Percentiles rank a stretch among this genome's conserved stretches.
These are phyloP conservation scores for Enteromius thamalakanensis DNA, from an alignment of 2,797 vertebrate genomes.

Conservation along the genomic window DNA sequence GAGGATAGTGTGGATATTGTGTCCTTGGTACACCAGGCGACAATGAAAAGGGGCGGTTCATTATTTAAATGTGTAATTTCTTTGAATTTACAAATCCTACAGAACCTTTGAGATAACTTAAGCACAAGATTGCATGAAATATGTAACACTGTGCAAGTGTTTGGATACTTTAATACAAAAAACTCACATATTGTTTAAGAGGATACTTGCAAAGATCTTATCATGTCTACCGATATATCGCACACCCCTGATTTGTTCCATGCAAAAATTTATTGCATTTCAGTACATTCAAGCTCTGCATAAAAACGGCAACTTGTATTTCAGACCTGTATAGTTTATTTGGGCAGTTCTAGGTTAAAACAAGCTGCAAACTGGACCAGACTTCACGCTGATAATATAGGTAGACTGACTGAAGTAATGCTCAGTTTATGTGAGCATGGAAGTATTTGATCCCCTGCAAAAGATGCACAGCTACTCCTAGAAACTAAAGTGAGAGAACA, in stretches of 20 bases:
- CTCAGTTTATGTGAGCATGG: neutral
- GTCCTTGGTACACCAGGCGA: no score
- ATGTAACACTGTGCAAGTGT: no score
- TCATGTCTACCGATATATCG: neutral
- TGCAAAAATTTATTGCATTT: neutral
- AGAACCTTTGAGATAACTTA: no score
- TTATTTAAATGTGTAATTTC: no score
- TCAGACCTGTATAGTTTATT: no score
- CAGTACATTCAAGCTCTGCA: neutral
- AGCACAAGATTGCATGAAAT: no score
- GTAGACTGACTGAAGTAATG: neutral
- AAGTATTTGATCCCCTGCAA: slow-evolving; percentile 54
- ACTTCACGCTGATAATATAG: neutral
- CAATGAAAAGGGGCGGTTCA: no score
- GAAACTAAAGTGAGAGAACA: slow-evolving; percentile 56
- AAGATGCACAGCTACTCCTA: slow-evolving; percentile 45
- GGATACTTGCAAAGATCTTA: neutral
- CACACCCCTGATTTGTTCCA: neutral
- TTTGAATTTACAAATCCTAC: no score
- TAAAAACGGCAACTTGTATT: neutral
- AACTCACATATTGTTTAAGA: neutral
- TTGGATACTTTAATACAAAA: no score
- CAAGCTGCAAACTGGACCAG: neutral
- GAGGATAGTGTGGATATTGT: no score
- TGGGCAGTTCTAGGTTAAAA: neutral